Evolutionary conservation across 2,888 invertebrate species (phyloP), one percentile per base, ranked within the genome.

Genomic region (Chrysolina oricalcia): DNA sequence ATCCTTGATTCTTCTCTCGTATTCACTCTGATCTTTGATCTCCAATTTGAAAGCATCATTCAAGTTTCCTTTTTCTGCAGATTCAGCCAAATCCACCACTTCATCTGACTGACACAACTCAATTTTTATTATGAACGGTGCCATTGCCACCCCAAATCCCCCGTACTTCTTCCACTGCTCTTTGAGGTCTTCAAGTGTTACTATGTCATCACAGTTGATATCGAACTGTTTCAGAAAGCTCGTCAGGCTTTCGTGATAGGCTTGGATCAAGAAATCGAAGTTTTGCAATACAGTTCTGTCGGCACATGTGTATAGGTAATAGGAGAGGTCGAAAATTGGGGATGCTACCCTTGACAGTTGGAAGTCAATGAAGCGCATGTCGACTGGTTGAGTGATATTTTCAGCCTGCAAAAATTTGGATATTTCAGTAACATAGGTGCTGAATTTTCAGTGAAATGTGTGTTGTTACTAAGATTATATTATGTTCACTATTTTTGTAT

Each of bases 301-400:
- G 1, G 80, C 80, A 21, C 81, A 80, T 10, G 78, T 64, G 68
- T 85, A 85, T 4, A 85, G 72, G 66, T 83, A 85, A 68, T 85
- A 85, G 5, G 84, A 83, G 19, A 85, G 74, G 75, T 85, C 85
- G 53, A 79, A 76, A 13, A 83, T 75, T 19, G 85, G 85, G 0
- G 84, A 83, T 0, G 81, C 81, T 3, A 83, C 53, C 27, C 79
- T 72, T 1, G 82, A 80, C 11, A 85, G 40, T 72, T 85, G 85
- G 56, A 85, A 85, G 67, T 85, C 85, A 9, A 85, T 71, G 62
- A 85, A 83, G 23, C 78, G 71, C 81, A 85, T 80, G 63, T 83
- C 82, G 13, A 67, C 67, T 6, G 85, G 85, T 69, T 81, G 80
- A 1, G 71, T 71, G 48, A 59, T 77, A 21, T 81, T 73, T 13